Conservation (phyloP, 2,888 invertebrate genomes). For the Sthenelais limicola region DNA sequence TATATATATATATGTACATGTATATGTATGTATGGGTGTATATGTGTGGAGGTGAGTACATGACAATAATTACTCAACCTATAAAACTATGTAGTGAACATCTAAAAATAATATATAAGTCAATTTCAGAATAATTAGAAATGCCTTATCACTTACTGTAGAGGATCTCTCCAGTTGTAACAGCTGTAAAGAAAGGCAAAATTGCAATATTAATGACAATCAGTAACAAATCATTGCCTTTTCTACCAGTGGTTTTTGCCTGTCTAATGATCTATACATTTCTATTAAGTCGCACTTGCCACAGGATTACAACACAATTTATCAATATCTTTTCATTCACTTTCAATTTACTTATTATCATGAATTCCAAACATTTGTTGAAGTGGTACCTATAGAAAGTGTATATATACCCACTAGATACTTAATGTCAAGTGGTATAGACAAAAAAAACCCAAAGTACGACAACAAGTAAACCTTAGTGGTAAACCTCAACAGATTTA, state of each 20-base stretch:
- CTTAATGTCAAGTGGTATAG: too few relatives aligned
- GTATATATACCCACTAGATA: neutral
- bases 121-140: neutral
- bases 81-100: neutral
- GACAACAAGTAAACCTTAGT: too few relatives aligned
- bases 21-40: too few relatives aligned
- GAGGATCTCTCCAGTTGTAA: neutral
- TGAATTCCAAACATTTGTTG: neutral
- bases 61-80: neutral
- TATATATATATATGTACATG: too few relatives aligned
- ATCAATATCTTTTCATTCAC: neutral
- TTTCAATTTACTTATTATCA: neutral
- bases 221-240: too few relatives aligned
- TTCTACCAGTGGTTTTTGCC: too few relatives aligned
- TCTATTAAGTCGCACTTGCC: too few relatives aligned
- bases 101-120: too few relatives aligned
- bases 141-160: conserved; percentile 2
- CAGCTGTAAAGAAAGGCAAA: conserved; percentile 7
- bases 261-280: too few relatives aligned
- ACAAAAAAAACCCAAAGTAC: too few relatives aligned
- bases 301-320: neutral
- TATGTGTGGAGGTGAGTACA: too few relatives aligned
- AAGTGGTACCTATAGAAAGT: neutral
- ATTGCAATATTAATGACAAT: neutral
- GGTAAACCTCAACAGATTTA: too few relatives aligned